Evolutionary conservation across 2,797 vertebrate species (phyloP).

Genomic region (Coccyzus lansbergi): DNA sequence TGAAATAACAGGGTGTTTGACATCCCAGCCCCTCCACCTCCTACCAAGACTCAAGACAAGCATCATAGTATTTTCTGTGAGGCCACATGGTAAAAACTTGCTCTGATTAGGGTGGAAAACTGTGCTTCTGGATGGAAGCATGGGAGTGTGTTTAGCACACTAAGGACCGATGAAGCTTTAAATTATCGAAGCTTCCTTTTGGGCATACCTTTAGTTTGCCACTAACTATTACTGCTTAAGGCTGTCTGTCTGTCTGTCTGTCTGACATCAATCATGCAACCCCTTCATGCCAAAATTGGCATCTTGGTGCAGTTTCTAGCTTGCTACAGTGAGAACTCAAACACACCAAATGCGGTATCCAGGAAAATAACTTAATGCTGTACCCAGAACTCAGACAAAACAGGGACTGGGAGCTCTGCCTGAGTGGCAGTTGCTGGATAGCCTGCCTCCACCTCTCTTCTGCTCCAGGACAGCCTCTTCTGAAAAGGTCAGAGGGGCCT

Average conservation of each 20-base stretch:
- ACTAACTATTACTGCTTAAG: neutral
- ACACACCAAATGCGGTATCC: neutral
- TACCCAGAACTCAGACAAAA: neutral
- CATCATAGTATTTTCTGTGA: neutral
- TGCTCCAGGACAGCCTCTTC: neutral
- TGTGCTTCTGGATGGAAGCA: neutral
- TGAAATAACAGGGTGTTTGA: neutral
- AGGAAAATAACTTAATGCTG: neutral
- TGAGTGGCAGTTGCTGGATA: neutral
- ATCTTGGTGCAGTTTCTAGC: neutral
- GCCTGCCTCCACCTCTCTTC: neutral
- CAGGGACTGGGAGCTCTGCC: neutral
- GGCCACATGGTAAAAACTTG: neutral
- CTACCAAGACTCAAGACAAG: neutral
- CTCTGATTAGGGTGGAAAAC: neutral
- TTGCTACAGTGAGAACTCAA: neutral
- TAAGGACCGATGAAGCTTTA: neutral
- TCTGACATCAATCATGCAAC: neutral
- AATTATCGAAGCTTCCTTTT: neutral
- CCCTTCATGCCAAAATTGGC: neutral
- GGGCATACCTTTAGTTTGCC: neutral
- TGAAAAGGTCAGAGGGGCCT: conserved; percentile 8
- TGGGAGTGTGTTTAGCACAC: neutral
- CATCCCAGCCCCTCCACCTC: neutral
- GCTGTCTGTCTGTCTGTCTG: neutral